phyloP scores from a whole-genome alignment of 23 tunicate genomes.

The Aplidium turbinatum region DNA sequence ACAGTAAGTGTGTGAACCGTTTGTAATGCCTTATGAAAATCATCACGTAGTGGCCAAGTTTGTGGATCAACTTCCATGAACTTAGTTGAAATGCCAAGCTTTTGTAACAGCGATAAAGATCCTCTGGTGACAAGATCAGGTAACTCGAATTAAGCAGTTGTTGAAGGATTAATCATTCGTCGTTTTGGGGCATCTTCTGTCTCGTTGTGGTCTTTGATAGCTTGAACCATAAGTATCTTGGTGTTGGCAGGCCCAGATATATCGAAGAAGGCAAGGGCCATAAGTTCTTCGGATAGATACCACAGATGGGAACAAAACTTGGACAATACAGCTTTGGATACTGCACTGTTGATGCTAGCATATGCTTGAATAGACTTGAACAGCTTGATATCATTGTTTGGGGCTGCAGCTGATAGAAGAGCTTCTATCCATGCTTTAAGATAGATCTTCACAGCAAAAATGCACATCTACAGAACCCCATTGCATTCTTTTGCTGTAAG shows the following conservation, averaged over 20 bases:
- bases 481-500: slow-evolving; percentile 17
- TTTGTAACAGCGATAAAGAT: slow-evolving; percentile 2
- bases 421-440: slow-evolving; percentile 32
- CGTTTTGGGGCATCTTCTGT: slow-evolving; percentile 21
- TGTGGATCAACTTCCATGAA: slow-evolving; percentile 10
- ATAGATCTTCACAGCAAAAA: slow-evolving; percentile 14
- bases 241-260: background rate
- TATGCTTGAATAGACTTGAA: slow-evolving; percentile 16
- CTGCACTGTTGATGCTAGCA: slow-evolving; percentile 23
- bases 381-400: slow-evolving; percentile 14
- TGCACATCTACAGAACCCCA: slow-evolving; percentile 1
- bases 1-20: slow-evolving; percentile 5
- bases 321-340: slow-evolving; percentile 20
- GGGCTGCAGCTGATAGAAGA: slow-evolving; percentile 8
- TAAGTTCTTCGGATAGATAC: slow-evolving; percentile 22
- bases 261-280: background rate
- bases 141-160: background rate
- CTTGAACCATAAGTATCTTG: slow-evolving; percentile 8
- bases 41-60: background rate
- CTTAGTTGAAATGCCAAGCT: slow-evolving; percentile 16
- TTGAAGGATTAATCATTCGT: slow-evolving; percentile 6
- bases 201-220: slow-evolving; percentile 1
- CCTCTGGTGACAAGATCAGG: slow-evolving; percentile 23
- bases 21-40: background rate
- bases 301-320: slow-evolving; percentile 23